These are phyloP conservation scores for Percopsis omiscomaycus DNA, from an alignment of 2,797 vertebrate species.

Conservation along the genomic window DNA sequence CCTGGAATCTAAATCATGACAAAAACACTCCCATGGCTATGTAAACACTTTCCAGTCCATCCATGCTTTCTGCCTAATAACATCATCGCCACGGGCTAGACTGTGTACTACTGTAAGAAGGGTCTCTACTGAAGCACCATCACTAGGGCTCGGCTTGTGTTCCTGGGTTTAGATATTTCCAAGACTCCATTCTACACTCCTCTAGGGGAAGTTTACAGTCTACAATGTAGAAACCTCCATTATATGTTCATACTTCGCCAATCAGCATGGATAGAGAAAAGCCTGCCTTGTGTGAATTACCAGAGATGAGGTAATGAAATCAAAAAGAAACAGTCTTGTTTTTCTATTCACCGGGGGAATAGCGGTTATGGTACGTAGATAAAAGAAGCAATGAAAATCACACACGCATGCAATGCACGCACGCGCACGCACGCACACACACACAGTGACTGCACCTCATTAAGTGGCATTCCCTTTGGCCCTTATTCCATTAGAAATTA, in stretches of 20 bases:
- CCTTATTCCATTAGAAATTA: slow-evolving; percentile 79
- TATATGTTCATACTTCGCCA: slow-evolving; percentile 17
- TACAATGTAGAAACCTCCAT: background rate
- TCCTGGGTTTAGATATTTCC: slow-evolving; percentile 23
- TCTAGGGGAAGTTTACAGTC: slow-evolving; percentile 21
- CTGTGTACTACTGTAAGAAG: slow-evolving; percentile 53
- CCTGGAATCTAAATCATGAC: slow-evolving; percentile 74
- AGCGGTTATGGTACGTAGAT: slow-evolving; percentile 68
- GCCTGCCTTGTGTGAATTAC: slow-evolving; percentile 51
- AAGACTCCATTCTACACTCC: slow-evolving; percentile 19
- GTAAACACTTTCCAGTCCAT: slow-evolving; percentile 69
- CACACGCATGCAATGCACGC: slow-evolving; percentile 8
- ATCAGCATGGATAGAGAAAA: slow-evolving; percentile 31
- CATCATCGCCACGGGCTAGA: slow-evolving; percentile 50
- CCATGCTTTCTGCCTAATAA: slow-evolving; percentile 61
- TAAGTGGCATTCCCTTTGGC: slow-evolving; percentile 70
- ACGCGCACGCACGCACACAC: slow-evolving; percentile 24
- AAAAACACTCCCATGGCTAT: slow-evolving; percentile 73
- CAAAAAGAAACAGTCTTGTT: slow-evolving; percentile 56
- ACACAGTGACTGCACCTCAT: slow-evolving; percentile 63
- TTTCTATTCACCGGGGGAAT: slow-evolving; percentile 46
- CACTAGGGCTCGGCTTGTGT: slow-evolving; percentile 38
- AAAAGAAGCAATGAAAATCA: slow-evolving; percentile 30
- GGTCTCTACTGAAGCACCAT: slow-evolving; percentile 45
- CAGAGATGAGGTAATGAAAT: slow-evolving; percentile 44